These are phyloP conservation scores for Heliconius ethilla DNA, from an alignment of 2,888 invertebrate species.

Conservation along the genomic window DNA sequence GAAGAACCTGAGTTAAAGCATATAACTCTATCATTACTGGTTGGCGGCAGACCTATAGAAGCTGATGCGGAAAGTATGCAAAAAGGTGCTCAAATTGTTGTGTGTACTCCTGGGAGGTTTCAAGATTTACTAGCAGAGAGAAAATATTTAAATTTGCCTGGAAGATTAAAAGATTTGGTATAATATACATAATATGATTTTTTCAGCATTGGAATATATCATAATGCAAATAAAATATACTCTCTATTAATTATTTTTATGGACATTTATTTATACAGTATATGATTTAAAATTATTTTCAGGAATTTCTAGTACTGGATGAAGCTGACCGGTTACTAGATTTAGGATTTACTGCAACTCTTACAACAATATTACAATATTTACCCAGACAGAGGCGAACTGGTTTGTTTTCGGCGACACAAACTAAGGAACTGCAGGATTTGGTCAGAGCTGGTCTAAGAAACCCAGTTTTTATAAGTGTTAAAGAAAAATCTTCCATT, in stretches of 20 bases:
- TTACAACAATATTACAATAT: slow-evolving; percentile 94
- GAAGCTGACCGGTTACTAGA: slow-evolving; percentile 98
- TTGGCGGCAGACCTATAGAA: slow-evolving; percentile 92
- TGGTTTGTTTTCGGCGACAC: slow-evolving; percentile 99
- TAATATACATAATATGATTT: slow-evolving; percentile 47
- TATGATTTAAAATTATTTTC: slow-evolving; percentile 47
- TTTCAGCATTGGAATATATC: too few relatives aligned
- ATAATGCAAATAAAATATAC: too few relatives aligned
- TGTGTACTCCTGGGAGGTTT: slow-evolving; percentile 97
- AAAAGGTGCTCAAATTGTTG: slow-evolving; percentile 91
- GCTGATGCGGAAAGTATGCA: slow-evolving; percentile 87
- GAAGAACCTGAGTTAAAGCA: slow-evolving; percentile 73
- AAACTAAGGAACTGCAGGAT: slow-evolving; percentile 95
- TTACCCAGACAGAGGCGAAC: slow-evolving; percentile 96
- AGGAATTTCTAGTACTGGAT: slow-evolving; percentile 96
- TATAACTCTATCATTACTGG: slow-evolving; percentile 83
- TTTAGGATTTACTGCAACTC: slow-evolving; percentile 92
- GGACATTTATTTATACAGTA: too few relatives aligned
- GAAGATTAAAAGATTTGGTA: slow-evolving; percentile 89
- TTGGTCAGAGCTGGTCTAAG: slow-evolving; percentile 95
- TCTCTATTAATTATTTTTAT: too few relatives aligned
- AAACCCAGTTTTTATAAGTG: slow-evolving; percentile 94
- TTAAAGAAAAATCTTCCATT: slow-evolving; percentile 91
- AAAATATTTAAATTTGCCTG: slow-evolving; percentile 86
- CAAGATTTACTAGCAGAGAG: slow-evolving; percentile 91